These are phyloP conservation scores for Hemistola chrysoprasaria DNA, from an alignment of 2,888 invertebrate genomes.

Conservation along the genomic window DNA sequence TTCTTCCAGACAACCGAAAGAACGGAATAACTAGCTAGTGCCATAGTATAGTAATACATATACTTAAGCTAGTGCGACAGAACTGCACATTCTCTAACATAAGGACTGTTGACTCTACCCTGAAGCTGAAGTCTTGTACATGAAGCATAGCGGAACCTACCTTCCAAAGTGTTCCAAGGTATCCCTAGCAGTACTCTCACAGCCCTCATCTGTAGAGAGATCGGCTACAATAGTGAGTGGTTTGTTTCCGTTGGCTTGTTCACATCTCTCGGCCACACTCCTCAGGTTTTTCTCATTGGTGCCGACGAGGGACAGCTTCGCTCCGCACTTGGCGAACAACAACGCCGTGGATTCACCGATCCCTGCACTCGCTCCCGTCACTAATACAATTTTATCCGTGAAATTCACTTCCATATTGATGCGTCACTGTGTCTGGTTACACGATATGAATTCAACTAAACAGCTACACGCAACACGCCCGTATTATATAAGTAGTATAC, in stretches of 20 bases:
- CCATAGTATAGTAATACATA: too few relatives aligned
- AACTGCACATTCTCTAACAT: too few relatives aligned
- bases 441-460: too few relatives aligned
- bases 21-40: too few relatives aligned
- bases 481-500: too few relatives aligned
- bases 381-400: conserved; percentile 42
- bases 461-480: too few relatives aligned
- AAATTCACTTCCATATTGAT: conserved; percentile 39
- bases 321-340: conserved; percentile 41
- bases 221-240: conserved; percentile 44
- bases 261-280: conserved; percentile 35
- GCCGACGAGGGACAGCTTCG: conserved; percentile 42
- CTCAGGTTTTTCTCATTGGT: conserved; percentile 38
- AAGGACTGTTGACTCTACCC: too few relatives aligned
- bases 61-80: too few relatives aligned
- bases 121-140: too few relatives aligned
- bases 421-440: too few relatives aligned
- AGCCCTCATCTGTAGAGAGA: conserved; percentile 46
- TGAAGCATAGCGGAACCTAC: too few relatives aligned
- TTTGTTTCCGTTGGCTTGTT: conserved; percentile 29
- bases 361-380: conserved; percentile 51
- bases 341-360: conserved; percentile 45
- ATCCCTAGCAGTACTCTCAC: conserved; percentile 37
- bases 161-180: conserved; percentile 43
- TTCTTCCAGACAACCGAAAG: too few relatives aligned